Base-by-base conservation (phyloP, 2,888 invertebrate species). In the Cynaeus angustus region DNA sequence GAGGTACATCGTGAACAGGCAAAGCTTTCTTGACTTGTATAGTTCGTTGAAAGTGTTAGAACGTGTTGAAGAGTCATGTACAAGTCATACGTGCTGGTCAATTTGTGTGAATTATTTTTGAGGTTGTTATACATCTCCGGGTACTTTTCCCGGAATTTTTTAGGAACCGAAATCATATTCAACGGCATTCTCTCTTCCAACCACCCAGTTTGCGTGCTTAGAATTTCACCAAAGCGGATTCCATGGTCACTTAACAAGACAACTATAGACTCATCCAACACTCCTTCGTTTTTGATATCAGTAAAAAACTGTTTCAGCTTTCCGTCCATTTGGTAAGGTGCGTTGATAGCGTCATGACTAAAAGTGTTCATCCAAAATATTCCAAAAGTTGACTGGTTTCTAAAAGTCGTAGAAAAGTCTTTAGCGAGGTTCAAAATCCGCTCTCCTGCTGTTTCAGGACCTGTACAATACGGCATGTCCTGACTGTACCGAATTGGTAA, bases 301-400 rank as follows among this genome's bases (percentile, higher is more conserved):
- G 88, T 84, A 16, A 93, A 86, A 78, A 92, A 91, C 28, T 87
- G 84, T 12, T 87, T 84, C 65, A 93, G 81, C 65, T 89, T 87
- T 1, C 82, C 85, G 76, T 95, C 95, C 86, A 92, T 90, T 14
- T 89, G 87, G 10, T 91, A 88, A 0, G 91, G 89, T 4, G 89
- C 88, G 78, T 92, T 93, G 26, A 92, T 86, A 66, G 88, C 87
- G 72, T 93, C 90, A 80, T 94, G 94, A 75, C 93, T 94, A 75
- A 91, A 91, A 14, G 91, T 90, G 79, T 93, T 94, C 71, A 91
- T 88, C 94, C 94, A 94, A 81, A 94, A 94, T 21, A 94, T 85
- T 0, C 92, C 93, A 76, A 95, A 94, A 79, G 88, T 91, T 0
- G 91, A 88, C 3, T 88, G 84, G 33, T 87, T 85, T 74, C 89